These are phyloP conservation scores for Galaxea fascicularis DNA, from an alignment of 92 coral and sea anemone genomes.

Conservation along the genomic window DNA sequence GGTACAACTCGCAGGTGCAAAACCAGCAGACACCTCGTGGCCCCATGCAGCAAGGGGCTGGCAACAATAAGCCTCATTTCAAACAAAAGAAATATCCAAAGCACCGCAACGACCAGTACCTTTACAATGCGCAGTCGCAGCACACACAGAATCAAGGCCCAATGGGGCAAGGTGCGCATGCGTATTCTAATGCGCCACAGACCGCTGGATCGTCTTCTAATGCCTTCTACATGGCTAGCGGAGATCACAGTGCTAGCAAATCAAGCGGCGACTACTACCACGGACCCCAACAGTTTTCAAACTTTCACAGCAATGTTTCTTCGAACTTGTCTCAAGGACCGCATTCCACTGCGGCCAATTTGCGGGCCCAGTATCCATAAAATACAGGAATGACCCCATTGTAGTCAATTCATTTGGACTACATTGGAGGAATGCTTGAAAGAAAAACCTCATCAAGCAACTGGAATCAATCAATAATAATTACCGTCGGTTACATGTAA, in stretches of 20 bases:
- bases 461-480: conserved; percentile 9
- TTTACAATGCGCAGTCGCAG: conserved; percentile 32
- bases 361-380: conserved; percentile 41
- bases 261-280: conserved; percentile 40
- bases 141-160: conserved; percentile 40
- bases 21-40: conserved; percentile 51
- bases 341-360: conserved; percentile 39
- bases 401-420: conserved; percentile 5
- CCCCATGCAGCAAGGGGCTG: conserved; percentile 38
- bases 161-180: conserved; percentile 27
- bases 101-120: conserved; percentile 34
- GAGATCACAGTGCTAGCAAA: conserved; percentile 31
- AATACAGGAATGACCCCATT: not conserved
- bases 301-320: conserved; percentile 34
- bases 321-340: conserved; percentile 39
- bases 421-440: conserved; percentile 20
- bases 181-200: conserved; percentile 33
- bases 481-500: not conserved
- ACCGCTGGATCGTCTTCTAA: conserved; percentile 36
- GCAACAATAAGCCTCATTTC: conserved; percentile 27
- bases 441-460: not conserved
- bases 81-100: conserved; percentile 22
- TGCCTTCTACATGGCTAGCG: conserved; percentile 5
- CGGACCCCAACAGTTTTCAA: conserved; percentile 35
- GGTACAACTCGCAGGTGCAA: conserved; percentile 26